Evolutionary conservation across 2,113 vertebrate species (phyloP).

Genomic region (Hippocampus comes): DNA sequence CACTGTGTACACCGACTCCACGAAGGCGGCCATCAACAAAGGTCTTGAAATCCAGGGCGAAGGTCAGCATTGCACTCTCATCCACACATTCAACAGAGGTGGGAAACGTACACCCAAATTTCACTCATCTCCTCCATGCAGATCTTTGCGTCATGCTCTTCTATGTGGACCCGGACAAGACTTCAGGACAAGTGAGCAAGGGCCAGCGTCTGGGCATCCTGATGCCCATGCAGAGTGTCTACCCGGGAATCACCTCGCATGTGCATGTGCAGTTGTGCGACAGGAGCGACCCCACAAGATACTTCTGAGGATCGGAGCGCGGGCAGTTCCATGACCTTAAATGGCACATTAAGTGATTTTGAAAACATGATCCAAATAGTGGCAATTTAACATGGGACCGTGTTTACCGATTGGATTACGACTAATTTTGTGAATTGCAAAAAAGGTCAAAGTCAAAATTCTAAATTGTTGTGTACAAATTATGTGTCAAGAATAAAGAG

Average conservation of each 20-base stretch:
- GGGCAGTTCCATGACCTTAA: neutral
- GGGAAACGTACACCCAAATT: no score
- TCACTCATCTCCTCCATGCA: neutral
- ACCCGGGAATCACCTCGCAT: conserved; percentile 10
- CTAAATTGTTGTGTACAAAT: neutral
- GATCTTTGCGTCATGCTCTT: conserved; percentile 7
- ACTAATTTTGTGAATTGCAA: no score
- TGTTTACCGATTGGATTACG: neutral
- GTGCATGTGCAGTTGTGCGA: conserved; percentile 8
- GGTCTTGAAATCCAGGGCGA: neutral
- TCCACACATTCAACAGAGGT: no score
- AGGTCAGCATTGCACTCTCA: neutral
- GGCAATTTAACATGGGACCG: neutral
- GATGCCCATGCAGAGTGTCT: conserved; percentile 8
- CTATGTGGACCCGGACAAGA: neutral
- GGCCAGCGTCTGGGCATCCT: conserved; percentile 4
- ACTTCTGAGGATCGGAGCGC: neutral
- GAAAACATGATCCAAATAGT: neutral
- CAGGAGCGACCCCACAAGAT: neutral
- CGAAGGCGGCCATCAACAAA: neutral
- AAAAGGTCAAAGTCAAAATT: no score
- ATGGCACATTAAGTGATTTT: neutral
- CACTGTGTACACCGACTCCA: neutral
- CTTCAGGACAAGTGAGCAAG: neutral
- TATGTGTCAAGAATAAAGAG: neutral